Conservation (phyloP, 2,888 invertebrate genomes). For the Macropis europaea region DNA sequence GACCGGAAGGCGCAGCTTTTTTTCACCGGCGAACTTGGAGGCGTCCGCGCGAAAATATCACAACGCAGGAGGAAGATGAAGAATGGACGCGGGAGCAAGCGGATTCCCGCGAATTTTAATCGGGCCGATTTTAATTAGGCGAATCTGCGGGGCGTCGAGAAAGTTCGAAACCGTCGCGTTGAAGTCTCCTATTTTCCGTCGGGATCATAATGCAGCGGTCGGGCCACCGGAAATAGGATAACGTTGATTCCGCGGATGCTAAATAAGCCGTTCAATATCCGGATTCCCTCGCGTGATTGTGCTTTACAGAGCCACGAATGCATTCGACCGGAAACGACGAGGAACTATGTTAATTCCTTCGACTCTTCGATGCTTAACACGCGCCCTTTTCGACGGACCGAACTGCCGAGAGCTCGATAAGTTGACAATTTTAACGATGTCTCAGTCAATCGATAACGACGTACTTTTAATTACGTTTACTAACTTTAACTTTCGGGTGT, state of each 20-base stretch:
- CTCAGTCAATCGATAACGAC: slow-evolving; percentile 15
- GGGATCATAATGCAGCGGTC: background rate
- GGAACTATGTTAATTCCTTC: slow-evolving; percentile 42
- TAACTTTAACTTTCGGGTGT: background rate
- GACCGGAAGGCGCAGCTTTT: slow-evolving; percentile 5
- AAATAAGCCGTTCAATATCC: slow-evolving; percentile 26
- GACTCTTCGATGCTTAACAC: slow-evolving; percentile 38
- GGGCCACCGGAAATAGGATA: background rate
- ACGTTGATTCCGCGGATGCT: background rate
- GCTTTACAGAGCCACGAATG: slow-evolving; percentile 8
- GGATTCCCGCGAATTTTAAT: no score
- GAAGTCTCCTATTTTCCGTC: background rate
- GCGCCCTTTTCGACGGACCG: slow-evolving; percentile 34
- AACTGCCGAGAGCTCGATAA: slow-evolving; percentile 42
- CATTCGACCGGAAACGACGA: slow-evolving; percentile 33
- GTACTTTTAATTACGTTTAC: slow-evolving; percentile 35
- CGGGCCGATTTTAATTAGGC: slow-evolving; percentile 20
- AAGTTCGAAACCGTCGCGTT: background rate
- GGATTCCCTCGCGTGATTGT: background rate
- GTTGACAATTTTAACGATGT: slow-evolving; percentile 38
- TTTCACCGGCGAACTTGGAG: slow-evolving; percentile 22
- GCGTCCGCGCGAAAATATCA: background rate
- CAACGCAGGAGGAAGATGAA: no score
- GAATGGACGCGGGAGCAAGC: no score
- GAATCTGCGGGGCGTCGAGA: background rate